These are phyloP conservation scores for Bombylius discolor DNA, from an alignment of 2,888 invertebrate genomes.

Conservation along the genomic window DNA sequence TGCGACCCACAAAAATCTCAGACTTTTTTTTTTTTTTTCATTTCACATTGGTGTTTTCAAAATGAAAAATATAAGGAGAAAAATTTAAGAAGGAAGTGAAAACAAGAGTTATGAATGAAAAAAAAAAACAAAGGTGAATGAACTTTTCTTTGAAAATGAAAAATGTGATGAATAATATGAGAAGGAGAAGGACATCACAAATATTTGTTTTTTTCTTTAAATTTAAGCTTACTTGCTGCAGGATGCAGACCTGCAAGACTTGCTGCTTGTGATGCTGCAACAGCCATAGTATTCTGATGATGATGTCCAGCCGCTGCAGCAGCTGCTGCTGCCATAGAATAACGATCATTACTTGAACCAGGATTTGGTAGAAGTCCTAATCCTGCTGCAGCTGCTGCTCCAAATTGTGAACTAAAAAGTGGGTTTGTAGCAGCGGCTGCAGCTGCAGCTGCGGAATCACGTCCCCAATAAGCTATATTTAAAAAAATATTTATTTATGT, in stretches of 20 bases:
- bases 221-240: conserved; percentile 48
- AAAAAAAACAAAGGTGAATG: background rate
- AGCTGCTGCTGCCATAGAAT: conserved; percentile 33
- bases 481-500: conserved; percentile 8
- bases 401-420: conserved; percentile 35
- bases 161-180: no score
- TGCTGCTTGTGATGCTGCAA: conserved; percentile 75
- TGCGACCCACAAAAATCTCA: background rate
- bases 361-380: conserved; percentile 35
- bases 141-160: no score
- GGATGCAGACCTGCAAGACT: conserved; percentile 62
- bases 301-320: conserved; percentile 39
- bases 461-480: conserved; percentile 67
- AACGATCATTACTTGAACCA: conserved; percentile 36
- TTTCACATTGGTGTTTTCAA: background rate
- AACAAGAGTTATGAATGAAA: background rate
- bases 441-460: conserved; percentile 40
- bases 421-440: conserved; percentile 36
- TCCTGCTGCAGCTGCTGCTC: conserved; percentile 35
- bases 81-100: background rate
- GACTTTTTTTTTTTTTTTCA: background rate
- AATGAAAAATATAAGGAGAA: no score
- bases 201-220: no score
- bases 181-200: no score
- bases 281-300: conserved; percentile 61